Conservation (phyloP, 2,113 vertebrate species). For the Lepus americanus region DNA sequence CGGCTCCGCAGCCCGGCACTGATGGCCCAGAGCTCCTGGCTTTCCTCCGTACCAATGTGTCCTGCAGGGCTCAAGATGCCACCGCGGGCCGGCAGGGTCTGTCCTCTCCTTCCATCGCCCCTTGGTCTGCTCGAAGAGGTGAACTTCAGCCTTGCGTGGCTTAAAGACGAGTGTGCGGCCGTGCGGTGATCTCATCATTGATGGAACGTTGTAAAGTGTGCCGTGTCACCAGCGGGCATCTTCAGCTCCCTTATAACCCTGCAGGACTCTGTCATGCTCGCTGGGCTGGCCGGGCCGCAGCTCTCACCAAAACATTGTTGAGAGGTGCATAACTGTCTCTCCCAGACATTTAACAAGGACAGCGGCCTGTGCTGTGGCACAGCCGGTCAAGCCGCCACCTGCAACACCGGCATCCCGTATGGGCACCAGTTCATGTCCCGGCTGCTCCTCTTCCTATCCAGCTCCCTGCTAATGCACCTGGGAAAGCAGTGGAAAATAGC, state of each 20-base stretch:
- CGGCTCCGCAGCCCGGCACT: not conserved
- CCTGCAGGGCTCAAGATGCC: not conserved
- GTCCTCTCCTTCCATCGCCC: not conserved
- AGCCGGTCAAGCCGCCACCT: too few relatives aligned
- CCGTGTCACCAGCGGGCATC: accelerated
- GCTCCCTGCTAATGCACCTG: too few relatives aligned
- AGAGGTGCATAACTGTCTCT: not conserved
- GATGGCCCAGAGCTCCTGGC: not conserved
- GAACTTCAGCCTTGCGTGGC: not conserved
- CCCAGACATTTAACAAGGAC: not conserved
- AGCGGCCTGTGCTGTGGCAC: too few relatives aligned
- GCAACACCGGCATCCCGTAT: too few relatives aligned
- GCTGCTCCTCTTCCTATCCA: too few relatives aligned
- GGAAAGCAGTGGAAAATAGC: too few relatives aligned
- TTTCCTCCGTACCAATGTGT: not conserved
- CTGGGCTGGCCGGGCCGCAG: too few relatives aligned
- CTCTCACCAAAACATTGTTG: not conserved
- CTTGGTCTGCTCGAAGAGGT: not conserved
- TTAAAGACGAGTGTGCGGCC: not conserved
- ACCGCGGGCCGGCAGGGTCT: not conserved
- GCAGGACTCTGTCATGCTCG: too few relatives aligned
- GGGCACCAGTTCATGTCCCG: too few relatives aligned
- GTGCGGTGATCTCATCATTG: too few relatives aligned
- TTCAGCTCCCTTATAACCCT: not conserved
- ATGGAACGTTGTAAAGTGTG: too few relatives aligned